Conservation (phyloP, 23 tunicate species). For the Styela clava region DNA sequence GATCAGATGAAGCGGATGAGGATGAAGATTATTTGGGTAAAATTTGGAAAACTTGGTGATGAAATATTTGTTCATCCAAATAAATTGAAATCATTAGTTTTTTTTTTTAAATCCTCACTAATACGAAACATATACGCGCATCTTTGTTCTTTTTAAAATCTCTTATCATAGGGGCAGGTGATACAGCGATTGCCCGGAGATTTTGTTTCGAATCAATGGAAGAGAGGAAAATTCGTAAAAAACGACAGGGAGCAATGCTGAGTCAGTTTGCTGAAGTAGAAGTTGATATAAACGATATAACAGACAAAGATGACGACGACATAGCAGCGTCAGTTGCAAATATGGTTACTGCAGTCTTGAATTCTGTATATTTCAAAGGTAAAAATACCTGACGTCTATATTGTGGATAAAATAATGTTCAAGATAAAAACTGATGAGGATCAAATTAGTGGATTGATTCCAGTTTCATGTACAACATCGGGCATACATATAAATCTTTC, state of each 20-base stretch:
- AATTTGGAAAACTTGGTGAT: no score
- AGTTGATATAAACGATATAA: conserved; percentile 60
- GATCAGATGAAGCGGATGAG: neutral
- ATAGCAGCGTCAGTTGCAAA: conserved; percentile 37
- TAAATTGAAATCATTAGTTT: no score
- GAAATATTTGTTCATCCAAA: no score
- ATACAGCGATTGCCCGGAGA: conserved; percentile 5
- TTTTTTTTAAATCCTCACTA: no score
- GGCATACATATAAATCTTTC: neutral
- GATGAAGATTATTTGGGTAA: neutral
- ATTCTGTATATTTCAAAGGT: conserved; percentile 86
- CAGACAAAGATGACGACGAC: conserved; percentile 77
- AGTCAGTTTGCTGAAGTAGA: conserved; percentile 39
- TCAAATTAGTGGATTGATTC: neutral
- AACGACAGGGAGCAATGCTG: conserved; percentile 30
- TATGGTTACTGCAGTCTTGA: conserved; percentile 44
- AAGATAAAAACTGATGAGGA: neutral
- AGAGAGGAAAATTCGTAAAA: conserved; percentile 39
- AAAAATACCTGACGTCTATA: neutral
- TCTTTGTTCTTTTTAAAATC: no score
- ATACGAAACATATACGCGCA: no score
- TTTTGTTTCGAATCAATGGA: conserved; percentile 68
- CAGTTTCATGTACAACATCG: neutral
- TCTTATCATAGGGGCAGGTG: neutral
- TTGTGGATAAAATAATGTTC: neutral